Base-by-base conservation (phyloP, 2,113 vertebrate genomes). In the Hepsetus odoe region DNA sequence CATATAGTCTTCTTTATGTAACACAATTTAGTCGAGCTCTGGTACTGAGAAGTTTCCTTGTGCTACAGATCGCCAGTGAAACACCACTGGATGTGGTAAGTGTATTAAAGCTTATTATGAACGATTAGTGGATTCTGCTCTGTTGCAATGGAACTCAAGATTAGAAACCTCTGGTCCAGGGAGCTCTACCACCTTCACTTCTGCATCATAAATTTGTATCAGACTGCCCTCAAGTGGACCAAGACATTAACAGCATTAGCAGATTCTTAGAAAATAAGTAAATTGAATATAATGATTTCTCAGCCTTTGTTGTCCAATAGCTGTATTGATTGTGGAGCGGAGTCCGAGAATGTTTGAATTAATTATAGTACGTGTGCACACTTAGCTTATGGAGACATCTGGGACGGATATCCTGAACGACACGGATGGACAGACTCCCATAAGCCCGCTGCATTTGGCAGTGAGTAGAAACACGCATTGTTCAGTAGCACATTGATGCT, bases 31-130 rank as follows among this genome's bases (percentile, higher is more conserved):
- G 38, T 28, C 40, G 26, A 16, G 1, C 7, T 32, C 66, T 64
- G 10, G 66, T 33, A 22, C 55, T 33, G 40, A 62, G 24, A 9
- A 51, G 44, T 13, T 35, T 40, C 33, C 79, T 80, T 89, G 72
- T 89, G 84, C 92, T 92, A 77, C 92, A 99, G 98, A 98, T 99
- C 91, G 96, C 98, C 85, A 97, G 94, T 72, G 97, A 98, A 95
- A 98, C 97, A 0, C 97, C 98, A 67, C 90, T 99, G 85, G 98
- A 98, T 93, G 98, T 98, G 93, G 98, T 99, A 92, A 96, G 97
- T 97, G 32, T 28, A 35, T 26, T 33, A 35, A 74, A 1, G 5
- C 30, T 49, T 24, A 12, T n/a, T 72, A 55, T 55, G 9, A 55
- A 24, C n/a, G 59, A 14, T 33, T 33, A 3, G 12, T 4, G 56